Conservation (phyloP, 1,140 invertebrate species). For the Glossosoma conforme region DNA sequence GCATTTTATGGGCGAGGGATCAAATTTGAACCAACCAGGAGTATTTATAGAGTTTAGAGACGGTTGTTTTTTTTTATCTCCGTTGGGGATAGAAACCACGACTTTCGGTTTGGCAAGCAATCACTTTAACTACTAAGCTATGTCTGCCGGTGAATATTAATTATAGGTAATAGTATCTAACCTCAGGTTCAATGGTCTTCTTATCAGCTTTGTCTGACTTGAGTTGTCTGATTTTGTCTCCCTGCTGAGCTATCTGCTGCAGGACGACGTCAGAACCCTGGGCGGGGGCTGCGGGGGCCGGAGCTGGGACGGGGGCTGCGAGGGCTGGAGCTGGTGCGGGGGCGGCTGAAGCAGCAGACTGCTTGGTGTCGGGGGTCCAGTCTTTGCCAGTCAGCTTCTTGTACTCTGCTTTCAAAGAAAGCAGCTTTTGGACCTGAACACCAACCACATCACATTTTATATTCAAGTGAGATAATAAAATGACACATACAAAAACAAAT, state of each 20-base stretch:
- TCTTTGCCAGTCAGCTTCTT: conserved; percentile 60
- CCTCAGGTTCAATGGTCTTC: conserved; percentile 49
- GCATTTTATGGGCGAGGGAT: too few species aligned
- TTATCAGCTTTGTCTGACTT: conserved; percentile 60
- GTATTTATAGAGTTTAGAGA: too few species aligned
- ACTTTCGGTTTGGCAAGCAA: too few species aligned
- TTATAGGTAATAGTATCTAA: too few species aligned
- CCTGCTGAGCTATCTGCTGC: conserved; percentile 55
- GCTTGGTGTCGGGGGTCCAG: conserved; percentile 54
- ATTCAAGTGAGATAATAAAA: too few species aligned
- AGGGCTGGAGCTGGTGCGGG: conserved; percentile 50
- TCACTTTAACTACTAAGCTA: too few species aligned
- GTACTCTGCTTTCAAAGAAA: conserved; percentile 66
- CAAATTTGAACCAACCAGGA: too few species aligned
- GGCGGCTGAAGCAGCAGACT: conserved; percentile 22
- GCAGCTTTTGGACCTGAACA: conserved; percentile 57
- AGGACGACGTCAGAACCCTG: not conserved
- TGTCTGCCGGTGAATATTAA: too few species aligned
- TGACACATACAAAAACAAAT: conserved; percentile 53
- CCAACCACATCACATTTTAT: too few species aligned
- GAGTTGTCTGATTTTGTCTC: conserved; percentile 65
- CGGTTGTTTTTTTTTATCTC: too few species aligned
- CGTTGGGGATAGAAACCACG: too few species aligned
- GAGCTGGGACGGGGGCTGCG: not conserved
- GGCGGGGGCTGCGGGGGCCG: not conserved